Conservation (phyloP, 2,113 vertebrate species). For the Micromys minutus region DNA sequence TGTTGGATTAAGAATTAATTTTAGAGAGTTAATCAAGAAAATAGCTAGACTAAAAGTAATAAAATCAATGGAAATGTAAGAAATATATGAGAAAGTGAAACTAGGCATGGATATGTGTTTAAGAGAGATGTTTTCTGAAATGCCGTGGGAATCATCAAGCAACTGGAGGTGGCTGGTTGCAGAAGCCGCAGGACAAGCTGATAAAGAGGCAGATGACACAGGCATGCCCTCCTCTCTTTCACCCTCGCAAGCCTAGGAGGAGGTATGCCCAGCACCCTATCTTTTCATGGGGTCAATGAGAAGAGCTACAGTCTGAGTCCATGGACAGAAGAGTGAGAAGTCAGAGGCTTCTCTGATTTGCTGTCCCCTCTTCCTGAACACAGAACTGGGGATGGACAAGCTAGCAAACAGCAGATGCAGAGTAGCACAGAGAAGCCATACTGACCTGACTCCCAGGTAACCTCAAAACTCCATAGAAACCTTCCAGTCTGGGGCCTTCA, state of each 20-base stretch:
- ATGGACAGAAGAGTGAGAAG: not conserved
- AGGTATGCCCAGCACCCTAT: not conserved
- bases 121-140: not conserved
- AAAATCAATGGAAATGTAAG: not conserved
- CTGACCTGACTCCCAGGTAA: not conserved
- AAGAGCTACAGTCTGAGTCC: not conserved
- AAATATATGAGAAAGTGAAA: not conserved
- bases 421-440: not conserved
- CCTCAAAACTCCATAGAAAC: not conserved
- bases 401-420: not conserved
- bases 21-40: slow-evolving; percentile 7
- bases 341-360: not conserved
- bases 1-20: not conserved
- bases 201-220: not conserved
- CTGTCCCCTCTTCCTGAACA: too few species aligned
- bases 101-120: not conserved
- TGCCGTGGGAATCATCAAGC: not conserved
- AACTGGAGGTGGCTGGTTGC: fast-evolving
- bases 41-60: not conserved
- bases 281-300: not conserved
- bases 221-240: too few species aligned
- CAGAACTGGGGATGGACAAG: too few species aligned
- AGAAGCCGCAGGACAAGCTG: fast-evolving
- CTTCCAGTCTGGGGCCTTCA: not conserved
- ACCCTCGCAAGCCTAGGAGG: not conserved